Evolutionary conservation across 2,888 invertebrate species (phyloP), one percentile per base, ranked within the genome.

Genomic region (Plagiodera versicolora): DNA sequence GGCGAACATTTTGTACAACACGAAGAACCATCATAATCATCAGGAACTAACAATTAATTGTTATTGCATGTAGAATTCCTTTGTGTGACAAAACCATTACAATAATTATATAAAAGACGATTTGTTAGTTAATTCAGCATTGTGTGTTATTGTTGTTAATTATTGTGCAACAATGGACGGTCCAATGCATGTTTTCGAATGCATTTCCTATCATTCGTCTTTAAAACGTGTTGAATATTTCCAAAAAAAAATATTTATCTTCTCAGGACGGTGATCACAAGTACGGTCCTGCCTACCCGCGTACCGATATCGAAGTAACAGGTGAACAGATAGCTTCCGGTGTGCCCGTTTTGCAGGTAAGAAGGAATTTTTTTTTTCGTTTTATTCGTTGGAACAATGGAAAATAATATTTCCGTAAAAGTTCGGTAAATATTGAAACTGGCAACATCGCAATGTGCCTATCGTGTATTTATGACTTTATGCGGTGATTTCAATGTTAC

Each of bases 251-350:
- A 24, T n/a, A n/a, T n/a, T n/a, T n/a, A n/a, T n/a, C n/a, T n/a
- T n/a, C 24, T 5, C 62, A 80, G 80, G 79, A 79, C 64, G 79
- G 79, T 11, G 83, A 84, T 66, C 79, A 79, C 68, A 80, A 80
- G 67, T 80, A 80, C 66, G 78, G 76, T 20, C 76, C 77, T 4
- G 57, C 71, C 74, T 44, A 80, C 77, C 6, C 32, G 32, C 11
- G 32, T 10, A 83, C 83, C 14, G 85, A 87, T 74, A 88, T 92
- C 75, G 92, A 92, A 79, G 91, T 92, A 55, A 91, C 92, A 1
- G 90, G 89, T 49, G 90, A 89, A 58, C 87, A 88, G 74, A 80
- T 83, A 45, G 82, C 83, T 1, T 79, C 81, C 9, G 81, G 81
- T 35, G 75, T 78, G 30, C 74, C 79, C 24, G 24, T 6, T 6